Base-by-base conservation (phyloP, 2,888 invertebrate genomes). In the Acanthococcus lagerstroemiae region DNA sequence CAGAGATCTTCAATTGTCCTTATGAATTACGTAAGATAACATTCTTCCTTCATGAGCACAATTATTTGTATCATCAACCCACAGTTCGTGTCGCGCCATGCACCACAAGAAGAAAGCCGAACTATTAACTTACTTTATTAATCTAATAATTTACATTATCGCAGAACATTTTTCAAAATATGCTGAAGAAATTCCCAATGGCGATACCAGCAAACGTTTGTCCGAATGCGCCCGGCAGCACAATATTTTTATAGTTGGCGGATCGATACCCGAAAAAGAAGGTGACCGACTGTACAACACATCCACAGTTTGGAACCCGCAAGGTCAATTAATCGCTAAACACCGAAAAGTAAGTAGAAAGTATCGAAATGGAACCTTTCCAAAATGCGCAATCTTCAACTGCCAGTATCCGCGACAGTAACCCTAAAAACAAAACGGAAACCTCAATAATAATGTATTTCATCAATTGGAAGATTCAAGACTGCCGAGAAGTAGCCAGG, bases 1-100 rank as follows among this genome's bases (percentile, higher is more conserved):
- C 86, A 0, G 96, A 96, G 77, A 95, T 93, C 75, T 96, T 95
- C 74, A 96, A 95, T 75, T 89, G 90, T 17, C 95, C 95, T 0
- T 95, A 95, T 77, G 95, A 95, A 66, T 87, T 87, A 56, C 81
- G 85, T 85, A 77, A 77, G 73, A 70, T 24, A 30, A 6, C 17
- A 24, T 21, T 30, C n/a, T 1, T 15, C 17, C 30, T 54, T 30
- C 19, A 15, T 2, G 17, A 4, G n/a, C n/a, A 15, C 2, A n/a
- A n/a, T n/a, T 37, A 37, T 37, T 37, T 37, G 2, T 37, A 24
- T 26, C n/a, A 7, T 25, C 9, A 54, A 69, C 56, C 68, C 70
- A 0, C 67, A 78, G 83, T 84, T 71, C 88, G 84, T 75, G 94
- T 95, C 75, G 78, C 83, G 0, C 83, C 90, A 72, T 92, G 92